Percentiles rank a stretch among this genome's conserved stretches.
These are phyloP conservation scores for Eristalis intricaria DNA, from an alignment of 2,888 invertebrate species.

Conservation along the genomic window DNA sequence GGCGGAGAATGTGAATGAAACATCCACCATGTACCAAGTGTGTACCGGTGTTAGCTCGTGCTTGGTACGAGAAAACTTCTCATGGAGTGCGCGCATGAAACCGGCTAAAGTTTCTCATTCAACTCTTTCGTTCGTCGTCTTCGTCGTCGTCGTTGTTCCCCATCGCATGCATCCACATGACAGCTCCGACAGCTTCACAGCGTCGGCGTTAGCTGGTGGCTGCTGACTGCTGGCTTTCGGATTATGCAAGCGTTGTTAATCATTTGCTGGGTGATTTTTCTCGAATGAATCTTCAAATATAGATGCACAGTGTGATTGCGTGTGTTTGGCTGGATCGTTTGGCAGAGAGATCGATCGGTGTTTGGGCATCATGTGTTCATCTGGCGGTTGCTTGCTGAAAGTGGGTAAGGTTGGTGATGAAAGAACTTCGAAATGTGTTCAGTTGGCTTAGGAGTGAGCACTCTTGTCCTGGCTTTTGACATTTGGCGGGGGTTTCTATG, in stretches of 20 bases:
- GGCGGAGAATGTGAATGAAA: conserved; percentile 42
- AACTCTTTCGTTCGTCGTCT: conserved; percentile 56
- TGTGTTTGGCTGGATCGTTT: no score
- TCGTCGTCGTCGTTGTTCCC: not conserved
- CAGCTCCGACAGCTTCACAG: conserved; percentile 11
- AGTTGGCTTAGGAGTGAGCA: not conserved
- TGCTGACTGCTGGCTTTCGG: conserved; percentile 50
- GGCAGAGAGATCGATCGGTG: not conserved
- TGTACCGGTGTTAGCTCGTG: conserved; percentile 46
- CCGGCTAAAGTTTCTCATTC: conserved; percentile 43
- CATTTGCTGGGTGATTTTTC: not conserved
- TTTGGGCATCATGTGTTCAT: not conserved
- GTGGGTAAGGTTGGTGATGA: not conserved
- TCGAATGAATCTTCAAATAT: conserved; percentile 57
- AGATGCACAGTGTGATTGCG: conserved; percentile 35
- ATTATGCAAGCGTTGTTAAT: conserved; percentile 55
- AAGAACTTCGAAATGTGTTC: not conserved
- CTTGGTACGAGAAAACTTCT: conserved; percentile 55
- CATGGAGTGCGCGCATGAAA: not conserved
- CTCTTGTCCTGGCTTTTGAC: no score
- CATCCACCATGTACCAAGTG: conserved; percentile 35
- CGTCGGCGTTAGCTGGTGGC: no score
- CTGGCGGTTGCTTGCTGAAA: not conserved
- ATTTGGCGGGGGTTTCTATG: no score
- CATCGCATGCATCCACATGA: conserved; percentile 14